phyloP scores from a whole-genome alignment of 1,140 invertebrate genomes.

The Penaeus japonicus region DNA sequence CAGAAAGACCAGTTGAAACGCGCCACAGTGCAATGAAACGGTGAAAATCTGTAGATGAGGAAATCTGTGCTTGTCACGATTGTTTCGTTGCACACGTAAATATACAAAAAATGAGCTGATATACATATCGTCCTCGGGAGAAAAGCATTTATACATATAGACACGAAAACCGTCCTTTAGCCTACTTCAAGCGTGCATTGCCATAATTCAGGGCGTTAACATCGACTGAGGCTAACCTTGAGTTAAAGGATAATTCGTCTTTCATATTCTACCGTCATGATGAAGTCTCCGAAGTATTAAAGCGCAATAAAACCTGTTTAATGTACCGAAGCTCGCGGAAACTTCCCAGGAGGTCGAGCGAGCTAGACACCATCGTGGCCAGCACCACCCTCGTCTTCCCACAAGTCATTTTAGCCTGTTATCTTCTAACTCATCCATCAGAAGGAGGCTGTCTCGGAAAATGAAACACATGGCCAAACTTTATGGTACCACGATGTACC shows the following conservation, averaged over 20 bases:
- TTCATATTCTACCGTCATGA: neutral
- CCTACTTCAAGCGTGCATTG: too few relatives aligned
- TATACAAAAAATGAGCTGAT: neutral
- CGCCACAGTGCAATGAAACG: too few relatives aligned
- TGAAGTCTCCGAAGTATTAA: slow-evolving; percentile 32
- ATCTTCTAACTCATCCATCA: slow-evolving; percentile 53
- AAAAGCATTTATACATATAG: too few relatives aligned
- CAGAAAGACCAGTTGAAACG: too few relatives aligned
- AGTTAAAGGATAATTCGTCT: too few relatives aligned
- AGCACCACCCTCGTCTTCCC: slow-evolving; percentile 1
- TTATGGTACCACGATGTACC: slow-evolving; percentile 40
- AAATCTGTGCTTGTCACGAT: too few relatives aligned
- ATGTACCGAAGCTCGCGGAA: slow-evolving; percentile 46
- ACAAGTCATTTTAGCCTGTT: slow-evolving; percentile 54
- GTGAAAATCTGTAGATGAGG: too few relatives aligned
- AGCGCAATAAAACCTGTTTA: slow-evolving; percentile 54
- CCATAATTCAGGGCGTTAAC: too few relatives aligned
- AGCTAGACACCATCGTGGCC: neutral
- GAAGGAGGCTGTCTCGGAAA: slow-evolving; percentile 46
- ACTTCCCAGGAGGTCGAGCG: slow-evolving; percentile 45
- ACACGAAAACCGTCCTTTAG: too few relatives aligned
- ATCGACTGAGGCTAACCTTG: too few relatives aligned
- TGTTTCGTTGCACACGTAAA: neutral
- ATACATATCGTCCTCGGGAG: too few relatives aligned
- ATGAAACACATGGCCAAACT: slow-evolving; percentile 53